phyloP scores from a whole-genome alignment of 1,140 invertebrate species.

The Campoletis sonorensis region DNA sequence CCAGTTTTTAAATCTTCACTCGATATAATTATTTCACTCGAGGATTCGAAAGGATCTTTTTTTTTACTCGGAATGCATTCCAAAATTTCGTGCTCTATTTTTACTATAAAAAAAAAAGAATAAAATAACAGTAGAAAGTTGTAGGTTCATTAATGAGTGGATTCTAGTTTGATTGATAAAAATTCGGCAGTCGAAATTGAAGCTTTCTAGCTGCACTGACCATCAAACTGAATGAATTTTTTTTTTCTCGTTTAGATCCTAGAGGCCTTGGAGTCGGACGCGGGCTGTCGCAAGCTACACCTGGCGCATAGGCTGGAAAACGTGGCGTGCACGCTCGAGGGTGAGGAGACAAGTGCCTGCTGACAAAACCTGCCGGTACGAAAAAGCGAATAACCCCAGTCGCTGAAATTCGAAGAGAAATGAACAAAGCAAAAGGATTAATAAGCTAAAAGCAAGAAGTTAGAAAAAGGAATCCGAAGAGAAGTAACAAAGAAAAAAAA shows the following conservation, averaged over 20 bases:
- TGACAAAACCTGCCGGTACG: slow-evolving; percentile 64
- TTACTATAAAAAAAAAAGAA: no score
- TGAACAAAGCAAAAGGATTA: background rate
- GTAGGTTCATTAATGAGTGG: no score
- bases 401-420: slow-evolving; percentile 22
- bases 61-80: no score
- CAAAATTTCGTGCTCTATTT: no score
- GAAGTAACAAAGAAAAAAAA: slow-evolving; percentile 46
- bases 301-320: slow-evolving; percentile 92
- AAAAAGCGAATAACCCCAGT: slow-evolving; percentile 47
- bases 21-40: no score
- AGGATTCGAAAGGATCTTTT: no score
- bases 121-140: no score
- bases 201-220: no score
- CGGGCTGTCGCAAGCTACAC: slow-evolving; percentile 90
- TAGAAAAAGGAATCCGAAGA: slow-evolving; percentile 16
- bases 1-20: no score
- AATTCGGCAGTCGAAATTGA: no score
- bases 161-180: no score
- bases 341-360: slow-evolving; percentile 80
- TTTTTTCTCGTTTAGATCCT: slow-evolving; percentile 80
- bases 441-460: slow-evolving; percentile 16
- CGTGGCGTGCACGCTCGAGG: slow-evolving; percentile 92
- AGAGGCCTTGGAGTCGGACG: slow-evolving; percentile 88
- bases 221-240: background rate